Percentiles rank a stretch among this genome's conserved stretches.
These are phyloP conservation scores for Antedon mediterranea DNA, from an alignment of 53 echinoderm and acorn worm species.

Conservation along the genomic window DNA sequence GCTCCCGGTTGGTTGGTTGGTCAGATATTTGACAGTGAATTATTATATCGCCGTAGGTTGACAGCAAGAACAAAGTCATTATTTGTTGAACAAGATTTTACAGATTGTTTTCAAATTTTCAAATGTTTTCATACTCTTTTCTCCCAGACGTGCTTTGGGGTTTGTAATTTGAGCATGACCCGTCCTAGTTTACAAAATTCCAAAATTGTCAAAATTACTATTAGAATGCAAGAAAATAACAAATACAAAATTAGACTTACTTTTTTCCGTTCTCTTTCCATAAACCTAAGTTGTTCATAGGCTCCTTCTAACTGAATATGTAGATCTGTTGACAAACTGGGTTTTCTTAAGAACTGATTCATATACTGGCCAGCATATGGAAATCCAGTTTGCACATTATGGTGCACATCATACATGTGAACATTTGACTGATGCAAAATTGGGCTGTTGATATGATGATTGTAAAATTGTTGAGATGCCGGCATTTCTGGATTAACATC, in stretches of 20 bases:
- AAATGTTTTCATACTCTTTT: no score
- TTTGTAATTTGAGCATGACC: no score
- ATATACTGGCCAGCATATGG: neutral
- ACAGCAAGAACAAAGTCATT: no score
- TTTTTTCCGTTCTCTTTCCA: slow-evolving; percentile 49
- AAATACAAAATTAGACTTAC: slow-evolving; percentile 6
- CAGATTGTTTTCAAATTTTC: no score
- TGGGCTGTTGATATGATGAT: neutral
- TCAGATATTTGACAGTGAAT: no score
- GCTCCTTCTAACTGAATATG: slow-evolving; percentile 40
- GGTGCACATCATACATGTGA: neutral
- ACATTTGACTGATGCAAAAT: neutral
- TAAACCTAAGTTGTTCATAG: slow-evolving; percentile 34
- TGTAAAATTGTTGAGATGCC: neutral
- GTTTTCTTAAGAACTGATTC: neutral
- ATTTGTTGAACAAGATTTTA: no score
- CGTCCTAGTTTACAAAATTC: no score
- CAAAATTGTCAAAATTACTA: neutral
- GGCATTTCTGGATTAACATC: neutral
- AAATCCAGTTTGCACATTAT: neutral
- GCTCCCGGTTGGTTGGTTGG: no score
- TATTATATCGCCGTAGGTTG: no score
- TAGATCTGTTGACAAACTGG: slow-evolving; percentile 22
- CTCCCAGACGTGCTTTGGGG: no score
- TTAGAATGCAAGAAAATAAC: no score